Percentiles rank a stretch among this genome's conserved stretches.
Evolutionary conservation across 2,888 invertebrate genomes (phyloP).

Genomic region (Ichneumon xanthorius): DNA sequence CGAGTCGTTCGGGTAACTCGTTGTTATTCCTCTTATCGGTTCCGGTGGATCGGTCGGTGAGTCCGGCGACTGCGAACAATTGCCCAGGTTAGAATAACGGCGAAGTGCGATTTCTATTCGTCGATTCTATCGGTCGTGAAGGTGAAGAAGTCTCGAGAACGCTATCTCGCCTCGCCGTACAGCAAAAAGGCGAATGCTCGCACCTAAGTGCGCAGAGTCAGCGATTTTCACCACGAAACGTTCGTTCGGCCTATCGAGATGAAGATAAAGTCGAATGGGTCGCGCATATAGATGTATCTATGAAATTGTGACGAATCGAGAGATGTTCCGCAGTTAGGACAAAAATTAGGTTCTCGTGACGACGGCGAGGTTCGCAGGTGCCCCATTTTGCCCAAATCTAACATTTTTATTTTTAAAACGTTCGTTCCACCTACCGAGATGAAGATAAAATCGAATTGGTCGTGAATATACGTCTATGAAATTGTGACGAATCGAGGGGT

Average conservation of each 20-base stretch:
- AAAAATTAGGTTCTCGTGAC: no score
- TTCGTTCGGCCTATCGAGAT: not conserved
- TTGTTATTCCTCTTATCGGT: slow-evolving; percentile 95
- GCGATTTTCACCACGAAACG: slow-evolving; percentile 16
- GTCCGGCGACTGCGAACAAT: slow-evolving; percentile 89
- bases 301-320: no score
- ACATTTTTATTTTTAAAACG: not conserved
- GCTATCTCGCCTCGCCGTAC: not conserved
- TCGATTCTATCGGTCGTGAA: not conserved
- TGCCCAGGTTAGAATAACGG: slow-evolving; percentile 14
- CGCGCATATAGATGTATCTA: no score
- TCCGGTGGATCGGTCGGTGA: slow-evolving; percentile 92
- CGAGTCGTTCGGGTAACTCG: slow-evolving; percentile 95
- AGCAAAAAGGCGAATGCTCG: not conserved
- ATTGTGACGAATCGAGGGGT: no score
- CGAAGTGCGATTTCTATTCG: not conserved
- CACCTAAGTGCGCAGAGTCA: not conserved
- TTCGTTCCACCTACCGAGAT: not conserved
- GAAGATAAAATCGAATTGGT: slow-evolving; percentile 5
- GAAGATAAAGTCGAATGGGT: slow-evolving; percentile 18
- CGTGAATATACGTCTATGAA: not conserved
- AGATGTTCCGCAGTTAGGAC: no score
- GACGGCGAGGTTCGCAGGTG: no score
- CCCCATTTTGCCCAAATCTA: no score
- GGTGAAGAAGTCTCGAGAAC: not conserved